phyloP scores from a whole-genome alignment of 2,888 invertebrate genomes.

The Catocala nupta region DNA sequence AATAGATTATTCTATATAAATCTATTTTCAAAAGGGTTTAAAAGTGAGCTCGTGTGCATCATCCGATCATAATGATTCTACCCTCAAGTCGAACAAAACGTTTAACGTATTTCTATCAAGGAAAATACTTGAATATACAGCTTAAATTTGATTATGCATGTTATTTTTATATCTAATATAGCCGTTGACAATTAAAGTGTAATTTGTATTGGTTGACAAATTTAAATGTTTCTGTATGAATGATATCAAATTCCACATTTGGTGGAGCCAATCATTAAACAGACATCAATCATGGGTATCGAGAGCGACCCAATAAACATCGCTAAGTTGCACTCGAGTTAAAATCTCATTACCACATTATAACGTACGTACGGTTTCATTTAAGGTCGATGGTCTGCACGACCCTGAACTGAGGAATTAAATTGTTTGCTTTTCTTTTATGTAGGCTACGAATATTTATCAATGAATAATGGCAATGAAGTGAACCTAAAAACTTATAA shows the following conservation, averaged over 20 bases:
- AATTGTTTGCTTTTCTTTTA: constrained; percentile 19
- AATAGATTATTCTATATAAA: too few species aligned
- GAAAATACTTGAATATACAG: too few species aligned
- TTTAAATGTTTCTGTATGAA: not conserved
- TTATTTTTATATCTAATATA: too few species aligned
- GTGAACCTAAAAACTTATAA: not conserved
- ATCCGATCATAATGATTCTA: too few species aligned
- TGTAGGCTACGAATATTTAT: not conserved
- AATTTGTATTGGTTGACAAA: too few species aligned
- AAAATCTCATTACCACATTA: constrained; percentile 51
- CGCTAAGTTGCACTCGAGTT: constrained; percentile 51
- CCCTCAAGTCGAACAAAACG: too few species aligned
- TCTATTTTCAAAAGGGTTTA: too few species aligned
- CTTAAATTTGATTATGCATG: too few species aligned
- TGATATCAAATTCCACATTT: constrained; percentile 20
- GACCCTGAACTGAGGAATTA: constrained; percentile 45
- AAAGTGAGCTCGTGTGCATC: too few species aligned
- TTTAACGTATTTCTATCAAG: too few species aligned
- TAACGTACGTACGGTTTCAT: constrained; percentile 51
- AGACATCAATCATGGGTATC: constrained; percentile 45
- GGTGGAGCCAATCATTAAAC: constrained; percentile 39
- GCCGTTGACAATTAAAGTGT: too few species aligned
- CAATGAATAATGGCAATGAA: not conserved
- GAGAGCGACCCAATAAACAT: constrained; percentile 44
- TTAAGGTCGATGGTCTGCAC: constrained; percentile 42